phyloP scores from a whole-genome alignment of 2,113 vertebrate species.

The Archilochus colubris region DNA sequence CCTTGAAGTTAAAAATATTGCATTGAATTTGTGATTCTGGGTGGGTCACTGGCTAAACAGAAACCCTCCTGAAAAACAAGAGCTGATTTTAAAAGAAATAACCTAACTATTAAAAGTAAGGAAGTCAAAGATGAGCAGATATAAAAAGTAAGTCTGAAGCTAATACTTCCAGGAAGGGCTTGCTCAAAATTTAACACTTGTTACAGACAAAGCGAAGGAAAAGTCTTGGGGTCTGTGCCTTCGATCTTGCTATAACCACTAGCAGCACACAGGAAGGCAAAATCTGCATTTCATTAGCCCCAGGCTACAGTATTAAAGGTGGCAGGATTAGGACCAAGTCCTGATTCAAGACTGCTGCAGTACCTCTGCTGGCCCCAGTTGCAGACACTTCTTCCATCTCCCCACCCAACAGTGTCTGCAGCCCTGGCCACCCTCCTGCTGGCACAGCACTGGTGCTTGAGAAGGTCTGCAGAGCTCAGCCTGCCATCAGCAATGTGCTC shows the following conservation, averaged over 20 bases:
- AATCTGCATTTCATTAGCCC: fast-evolving
- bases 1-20: background rate
- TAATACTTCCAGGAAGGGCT: background rate
- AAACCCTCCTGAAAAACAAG: background rate
- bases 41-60: background rate
- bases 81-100: background rate
- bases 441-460: background rate
- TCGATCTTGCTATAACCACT: fast-evolving
- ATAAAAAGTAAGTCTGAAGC: background rate
- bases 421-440: background rate
- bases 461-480: background rate
- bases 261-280: background rate
- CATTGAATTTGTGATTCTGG: background rate
- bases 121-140: background rate
- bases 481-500: background rate
- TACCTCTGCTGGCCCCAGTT: background rate
- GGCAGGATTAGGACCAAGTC: background rate
- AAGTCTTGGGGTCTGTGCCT: background rate
- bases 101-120: background rate
- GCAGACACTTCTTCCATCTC: background rate
- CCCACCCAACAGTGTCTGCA: background rate
- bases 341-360: background rate
- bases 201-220: background rate
- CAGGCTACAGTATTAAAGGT: background rate
- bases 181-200: background rate